These are phyloP conservation scores for Prunella fulvescens DNA, from an alignment of 2,113 vertebrate genomes.

Conservation along the genomic window DNA sequence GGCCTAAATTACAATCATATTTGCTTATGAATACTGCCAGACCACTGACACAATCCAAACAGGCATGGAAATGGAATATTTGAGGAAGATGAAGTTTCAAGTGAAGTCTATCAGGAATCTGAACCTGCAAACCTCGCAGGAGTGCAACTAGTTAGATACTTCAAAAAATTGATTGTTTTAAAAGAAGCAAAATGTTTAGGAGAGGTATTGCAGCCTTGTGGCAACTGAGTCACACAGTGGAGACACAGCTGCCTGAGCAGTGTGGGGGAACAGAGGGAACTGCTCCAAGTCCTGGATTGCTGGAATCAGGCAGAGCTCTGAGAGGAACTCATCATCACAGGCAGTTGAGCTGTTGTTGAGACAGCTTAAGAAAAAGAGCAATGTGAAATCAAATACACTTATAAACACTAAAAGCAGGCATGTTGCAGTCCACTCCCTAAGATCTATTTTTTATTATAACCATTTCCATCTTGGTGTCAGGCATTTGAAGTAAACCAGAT, in stretches of 20 bases:
- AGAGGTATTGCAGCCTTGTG: neutral
- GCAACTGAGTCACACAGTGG: neutral
- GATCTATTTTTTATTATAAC: neutral
- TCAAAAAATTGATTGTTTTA: neutral
- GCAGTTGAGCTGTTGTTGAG: neutral
- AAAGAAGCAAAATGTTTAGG: neutral
- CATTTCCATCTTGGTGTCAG: neutral
- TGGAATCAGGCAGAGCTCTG: neutral
- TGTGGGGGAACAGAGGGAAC: neutral
- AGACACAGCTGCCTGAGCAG: neutral
- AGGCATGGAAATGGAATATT: neutral
- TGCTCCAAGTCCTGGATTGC: neutral
- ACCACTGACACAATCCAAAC: neutral
- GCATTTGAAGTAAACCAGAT: neutral
- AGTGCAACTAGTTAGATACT: neutral
- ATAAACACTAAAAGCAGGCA: neutral
- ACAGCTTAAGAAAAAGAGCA: neutral
- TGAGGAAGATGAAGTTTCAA: neutral
- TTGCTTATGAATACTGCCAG: conserved; percentile 55
- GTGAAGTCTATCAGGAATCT: neutral
- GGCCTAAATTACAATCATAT: conserved; percentile 60
- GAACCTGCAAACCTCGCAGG: neutral
- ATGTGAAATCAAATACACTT: neutral
- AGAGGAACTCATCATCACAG: neutral
- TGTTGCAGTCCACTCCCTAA: neutral